These are phyloP conservation scores for Andrena trimmerana DNA, from an alignment of 2,888 invertebrate species.

Conservation along the genomic window DNA sequence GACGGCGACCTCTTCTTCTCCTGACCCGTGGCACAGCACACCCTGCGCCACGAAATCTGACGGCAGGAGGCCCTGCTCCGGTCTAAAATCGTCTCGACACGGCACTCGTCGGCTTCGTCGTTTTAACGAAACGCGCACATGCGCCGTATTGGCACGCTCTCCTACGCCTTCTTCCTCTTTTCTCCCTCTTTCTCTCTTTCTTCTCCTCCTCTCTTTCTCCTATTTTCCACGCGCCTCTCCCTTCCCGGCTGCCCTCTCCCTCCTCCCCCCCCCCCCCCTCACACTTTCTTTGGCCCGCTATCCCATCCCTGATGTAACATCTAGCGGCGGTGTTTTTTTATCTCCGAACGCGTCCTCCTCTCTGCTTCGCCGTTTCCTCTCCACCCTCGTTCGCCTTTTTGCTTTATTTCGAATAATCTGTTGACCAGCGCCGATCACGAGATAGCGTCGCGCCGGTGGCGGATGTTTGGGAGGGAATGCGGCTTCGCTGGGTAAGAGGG, in stretches of 20 bases:
- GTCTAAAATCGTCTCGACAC: conserved; percentile 82
- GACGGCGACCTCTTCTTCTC: conserved; percentile 62
- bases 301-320: conserved; percentile 63
- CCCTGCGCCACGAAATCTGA: conserved; percentile 79
- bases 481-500: neutral
- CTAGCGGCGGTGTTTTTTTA: conserved; percentile 36
- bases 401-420: too few species aligned
- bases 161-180: conserved; percentile 44
- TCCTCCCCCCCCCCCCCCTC: conserved; percentile 12
- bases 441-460: too few species aligned
- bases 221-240: conserved; percentile 25
- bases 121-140: conserved; percentile 77
- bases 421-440: too few species aligned
- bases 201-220: conserved; percentile 38
- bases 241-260: conserved; percentile 20
- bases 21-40: conserved; percentile 73
- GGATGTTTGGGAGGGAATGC: too few species aligned
- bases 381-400: neutral
- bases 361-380: neutral
- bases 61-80: conserved; percentile 81
- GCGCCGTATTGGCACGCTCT: conserved; percentile 66
- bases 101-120: conserved; percentile 72
- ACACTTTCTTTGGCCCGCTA: conserved; percentile 38
- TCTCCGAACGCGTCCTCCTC: conserved; percentile 25
- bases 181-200: conserved; percentile 35